Base-by-base conservation (phyloP, 2,113 vertebrate species). In the Anarrhichthys ocellatus region DNA sequence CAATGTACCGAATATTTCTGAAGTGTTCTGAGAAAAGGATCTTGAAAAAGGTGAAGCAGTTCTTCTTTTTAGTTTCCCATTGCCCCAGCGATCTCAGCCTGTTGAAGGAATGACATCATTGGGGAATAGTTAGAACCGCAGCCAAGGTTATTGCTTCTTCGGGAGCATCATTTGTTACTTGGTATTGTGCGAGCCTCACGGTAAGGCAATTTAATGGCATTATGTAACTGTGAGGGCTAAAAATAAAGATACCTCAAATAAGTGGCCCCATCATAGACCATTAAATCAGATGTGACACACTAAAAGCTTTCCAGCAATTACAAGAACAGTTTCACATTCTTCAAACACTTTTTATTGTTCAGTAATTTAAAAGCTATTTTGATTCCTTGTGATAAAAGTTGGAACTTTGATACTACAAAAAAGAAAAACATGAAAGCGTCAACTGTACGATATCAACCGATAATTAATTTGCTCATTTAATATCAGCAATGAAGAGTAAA, bases 61-160 rank as follows among this genome's bases (percentile, higher is more conserved):
- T 86, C 17, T 29, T 64, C 3, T 36, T 52, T 34, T 24, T 9
- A 13, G 14, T 59, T 71, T 36, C 34, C 44, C 29, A 68, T 72
- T 82, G 50, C 32, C 38, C 66, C 27, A 15, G 56, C 13, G 18
- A 22, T 36, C 56, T 18, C 71, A 29, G 44, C 46, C 68, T 66
- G 68, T 62, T 68, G 62, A 67, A 65, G 52, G n/a, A 66, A 36
- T 52, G 64, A 61, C 72, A 66, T 44, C 73, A 77, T 63, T 38
- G 20, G 81, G 73, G 82, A 80, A 76, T 70, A 54, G 75, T 71
- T 67, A 38, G 63, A 80, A 81, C 67, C 1, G 1, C 22, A 48
- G 62, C 77, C 34, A 40, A 69, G 81, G 76, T 86, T 86, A 86
- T 74, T 88, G 70, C 84, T 84, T 85, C 78, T 77, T 58, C 80